Conservation (phyloP, 2,797 vertebrate genomes). For the Etheostoma perlongum region DNA sequence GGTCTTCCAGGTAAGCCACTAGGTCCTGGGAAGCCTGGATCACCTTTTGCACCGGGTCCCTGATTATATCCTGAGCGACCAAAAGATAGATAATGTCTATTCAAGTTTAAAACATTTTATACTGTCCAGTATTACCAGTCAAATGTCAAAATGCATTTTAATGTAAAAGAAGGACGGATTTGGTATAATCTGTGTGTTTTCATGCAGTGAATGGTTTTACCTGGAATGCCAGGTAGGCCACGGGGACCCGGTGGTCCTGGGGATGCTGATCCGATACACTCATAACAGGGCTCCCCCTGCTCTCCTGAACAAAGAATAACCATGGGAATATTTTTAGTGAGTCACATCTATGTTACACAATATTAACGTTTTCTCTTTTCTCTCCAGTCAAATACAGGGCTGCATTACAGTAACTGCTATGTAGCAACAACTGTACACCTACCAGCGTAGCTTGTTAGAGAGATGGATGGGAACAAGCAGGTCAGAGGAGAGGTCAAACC, state of each 20-base stretch:
- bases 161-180: background rate
- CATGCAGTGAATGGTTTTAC: constrained; percentile 44
- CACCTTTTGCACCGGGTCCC: constrained; percentile 70
- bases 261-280: constrained; percentile 41
- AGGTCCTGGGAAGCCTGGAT: constrained; percentile 68
- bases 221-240: constrained; percentile 62
- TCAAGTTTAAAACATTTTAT: background rate
- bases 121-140: background rate
- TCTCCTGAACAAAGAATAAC: constrained; percentile 47
- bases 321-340: background rate
- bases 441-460: background rate
- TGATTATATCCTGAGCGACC: constrained; percentile 61
- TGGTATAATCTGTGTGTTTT: background rate
- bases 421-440: background rate
- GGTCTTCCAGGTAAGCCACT: constrained; percentile 61
- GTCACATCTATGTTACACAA: background rate
- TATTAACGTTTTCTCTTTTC: background rate
- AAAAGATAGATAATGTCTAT: background rate
- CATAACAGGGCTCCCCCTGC: constrained; percentile 64
- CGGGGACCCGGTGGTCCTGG: constrained; percentile 56
- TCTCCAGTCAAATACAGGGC: background rate
- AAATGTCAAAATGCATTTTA: constrained; percentile 4
- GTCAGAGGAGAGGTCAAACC: background rate
- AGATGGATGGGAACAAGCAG: background rate
- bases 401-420: background rate